Base-by-base conservation (phyloP, 92 coral and sea anemone species). In the Porites rus region DNA sequence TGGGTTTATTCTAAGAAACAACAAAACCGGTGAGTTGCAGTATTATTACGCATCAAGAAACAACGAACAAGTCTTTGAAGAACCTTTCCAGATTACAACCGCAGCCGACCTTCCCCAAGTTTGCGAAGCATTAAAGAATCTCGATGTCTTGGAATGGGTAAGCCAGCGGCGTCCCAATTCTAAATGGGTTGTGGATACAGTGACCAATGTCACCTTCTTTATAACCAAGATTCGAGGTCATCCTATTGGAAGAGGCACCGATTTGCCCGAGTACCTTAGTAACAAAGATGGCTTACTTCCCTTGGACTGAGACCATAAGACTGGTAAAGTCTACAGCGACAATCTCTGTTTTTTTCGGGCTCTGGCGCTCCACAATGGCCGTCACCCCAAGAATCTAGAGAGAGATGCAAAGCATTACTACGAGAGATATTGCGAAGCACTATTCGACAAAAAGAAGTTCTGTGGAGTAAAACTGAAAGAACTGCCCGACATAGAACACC, bases 121-220 rank as follows among this genome's bases (percentile, higher is more conserved):
- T 28, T 2, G 31, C 31, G 31, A 28, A 28, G 31, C 31, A 28
- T 28, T 28, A 28, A 28, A 28, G 31, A 28, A 28, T 28, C 31
- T 28, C 31, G 31, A 28, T 28, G 31, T 28, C 62, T 14, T 58
- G 16, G 62, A 58, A 58, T 58, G 62, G 62, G 62, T 58, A 58
- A 6, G 16, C 62, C 62, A 58, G 62, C 11, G 10, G 16, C 62
- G 62, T 14, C 62, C 62, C 16, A 58, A 58, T 14, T 58, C 62
- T 14, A 63, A 63, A 63, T 63, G 25, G 68, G 8, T 63, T 7
- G 68, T 63, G 18, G 68, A 63, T 16, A 63, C 68, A 6, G 68
- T 63, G 17, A 63, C 68, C 7, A 63, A 63, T 63, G n/a, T 63
- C 68, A 63, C 68, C 68, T 63, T 63, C n/a, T 63, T 63, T 20